Evolutionary conservation across 2,797 vertebrate species (phyloP), one percentile per base, ranked within the genome.

Genomic region (Spea hammondii): DNA sequence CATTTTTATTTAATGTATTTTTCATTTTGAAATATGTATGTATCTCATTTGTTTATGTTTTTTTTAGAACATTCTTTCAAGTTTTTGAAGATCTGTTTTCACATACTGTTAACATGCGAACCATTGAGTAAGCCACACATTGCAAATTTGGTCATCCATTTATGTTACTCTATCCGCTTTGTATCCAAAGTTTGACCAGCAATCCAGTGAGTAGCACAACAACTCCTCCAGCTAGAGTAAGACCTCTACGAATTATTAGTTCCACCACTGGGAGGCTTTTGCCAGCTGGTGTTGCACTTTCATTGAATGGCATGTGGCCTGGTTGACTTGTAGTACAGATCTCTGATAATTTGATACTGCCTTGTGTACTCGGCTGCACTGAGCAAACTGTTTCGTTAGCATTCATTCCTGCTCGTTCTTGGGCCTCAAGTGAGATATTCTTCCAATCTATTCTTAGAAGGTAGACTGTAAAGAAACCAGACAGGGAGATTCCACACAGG

Each of bases 371-470:
- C 13, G 46, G 47, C 72, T 6, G 8, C 5, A 50, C 79, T 4
- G 82, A 76, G 73, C 78, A 44, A 2, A 76, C 1, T 0, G 11
- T 76, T 0, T 73, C 85, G 46, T 69, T 57, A 55, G 54, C 57
- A 0, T 65, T 78, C 84, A 87, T 74, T 72, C 90, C 89, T 0
- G 84, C 79, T 0, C 86, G 88, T 13, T 1, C 78, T 85, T 88
- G 89, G 32, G 90, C 91, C 90, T 92, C 88, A 7, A 85, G 79
- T 0, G 91, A 91, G 0, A 79, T 89, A 44, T 85, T 87, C 53
- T 79, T 87, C 95, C 96, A 97, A 87, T 94, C 85, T 87, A 95
- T 73, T 80, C 82, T 92, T 32, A 55, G 0, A 3, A 94, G 84
- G 79, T 92, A 92, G 71, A 51, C 0, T 6, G 87, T 4, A 9